Evolutionary conservation across 1,140 invertebrate genomes (phyloP), one percentile per base, ranked within the genome.

Genomic region (Apocrypta bakeri): DNA sequence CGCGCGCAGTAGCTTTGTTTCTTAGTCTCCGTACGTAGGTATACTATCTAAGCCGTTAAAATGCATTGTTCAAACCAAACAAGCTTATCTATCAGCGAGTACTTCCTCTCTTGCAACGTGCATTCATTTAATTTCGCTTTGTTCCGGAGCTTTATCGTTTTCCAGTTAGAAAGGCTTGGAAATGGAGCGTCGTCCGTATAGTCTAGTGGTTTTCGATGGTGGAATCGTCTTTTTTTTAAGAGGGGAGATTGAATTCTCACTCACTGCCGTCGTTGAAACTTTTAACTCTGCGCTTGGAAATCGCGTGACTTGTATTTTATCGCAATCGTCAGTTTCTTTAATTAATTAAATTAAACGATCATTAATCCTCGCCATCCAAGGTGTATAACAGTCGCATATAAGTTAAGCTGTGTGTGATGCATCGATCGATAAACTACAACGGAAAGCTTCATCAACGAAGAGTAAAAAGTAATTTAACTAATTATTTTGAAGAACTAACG

Each of bases 1-100:
- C 24, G 25, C 63, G 63, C 21, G 48, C 48, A 11, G 40, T 42
- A 69, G 31, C 68, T 71, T 33, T 71, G 68, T 71, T 71, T 71
- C 68, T 71, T 71, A 76, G 29, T 56, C 56, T 14, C 11, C 8
- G 27, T n/a, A 56, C 48, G 48, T 56, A 56, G 27, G 25, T 31
- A 21, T 6, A 11, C 37, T 79, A 69, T 79, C 78, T 29, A n/a
- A 73, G 63, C 37, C 73, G 33, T 76, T 81, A 68, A 76, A 81
- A 75, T 68, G 17, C 69, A 81, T 81, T 76, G 80, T 81, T 81
- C 33, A 21, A 33, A 29, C 72, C 37, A 63, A 56, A 71, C 63
- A 63, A 76, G 63, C 80, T 76, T 81, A 76, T 81, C 80, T 81
- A 56, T 76, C 72, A 61, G 61, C 33, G 14, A 68, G 37, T 40